Conservation (phyloP, 2,113 vertebrate species). For the Romanogobio albipinnatus region DNA sequence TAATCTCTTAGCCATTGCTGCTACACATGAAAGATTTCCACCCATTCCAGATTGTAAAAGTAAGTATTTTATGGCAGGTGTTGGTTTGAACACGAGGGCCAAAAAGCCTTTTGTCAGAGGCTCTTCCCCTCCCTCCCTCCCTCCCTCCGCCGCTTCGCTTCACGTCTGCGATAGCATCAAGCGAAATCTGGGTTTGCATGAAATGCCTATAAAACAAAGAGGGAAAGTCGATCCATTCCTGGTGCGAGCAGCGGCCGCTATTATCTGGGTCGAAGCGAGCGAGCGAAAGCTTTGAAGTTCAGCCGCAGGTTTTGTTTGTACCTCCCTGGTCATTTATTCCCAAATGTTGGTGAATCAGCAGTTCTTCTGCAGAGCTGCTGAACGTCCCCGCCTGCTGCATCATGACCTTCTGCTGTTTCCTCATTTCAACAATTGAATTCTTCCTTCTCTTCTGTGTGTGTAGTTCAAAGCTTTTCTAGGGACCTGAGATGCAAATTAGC, state of each 20-base stretch:
- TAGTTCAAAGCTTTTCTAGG: too few relatives aligned
- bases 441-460: too few relatives aligned
- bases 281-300: slow-evolving; percentile 58
- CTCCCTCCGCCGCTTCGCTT: not conserved
- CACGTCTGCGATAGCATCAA: slow-evolving; percentile 48
- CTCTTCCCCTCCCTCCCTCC: slow-evolving; percentile 28
- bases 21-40: slow-evolving; percentile 70
- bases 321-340: not conserved
- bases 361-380: too few relatives aligned
- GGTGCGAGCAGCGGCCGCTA: slow-evolving; percentile 17
- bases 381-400: too few relatives aligned
- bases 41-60: slow-evolving; percentile 60
- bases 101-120: slow-evolving; percentile 47
- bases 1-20: slow-evolving; percentile 70
- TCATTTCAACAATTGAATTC: too few relatives aligned
- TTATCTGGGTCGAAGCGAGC: slow-evolving; percentile 32
- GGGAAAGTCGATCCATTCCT: slow-evolving; percentile 19
- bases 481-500: too few relatives aligned
- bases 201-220: slow-evolving; percentile 46
- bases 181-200: slow-evolving; percentile 52
- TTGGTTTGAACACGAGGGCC: slow-evolving; percentile 44
- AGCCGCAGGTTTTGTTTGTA: slow-evolving; percentile 52
- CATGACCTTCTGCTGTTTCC: too few relatives aligned
- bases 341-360: not conserved
- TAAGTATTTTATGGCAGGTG: slow-evolving; percentile 63